Conservation (phyloP, 1,140 invertebrate genomes). For the Trachelipus rathkii region DNA sequence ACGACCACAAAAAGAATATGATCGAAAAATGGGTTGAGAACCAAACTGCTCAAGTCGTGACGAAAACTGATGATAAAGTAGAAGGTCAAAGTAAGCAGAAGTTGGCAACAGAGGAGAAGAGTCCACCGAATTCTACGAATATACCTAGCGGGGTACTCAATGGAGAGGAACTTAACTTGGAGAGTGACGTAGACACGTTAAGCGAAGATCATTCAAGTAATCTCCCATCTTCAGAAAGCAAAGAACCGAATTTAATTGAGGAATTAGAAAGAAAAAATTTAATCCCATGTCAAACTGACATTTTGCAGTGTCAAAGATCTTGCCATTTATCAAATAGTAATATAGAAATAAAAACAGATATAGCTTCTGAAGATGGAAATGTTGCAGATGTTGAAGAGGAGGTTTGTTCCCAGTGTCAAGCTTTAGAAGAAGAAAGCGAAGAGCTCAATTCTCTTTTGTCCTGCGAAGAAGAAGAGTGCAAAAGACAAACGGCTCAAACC, state of each 20-base stretch:
- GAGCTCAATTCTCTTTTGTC: slow-evolving; percentile 43
- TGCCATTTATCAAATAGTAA: neutral
- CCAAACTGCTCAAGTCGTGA: slow-evolving; percentile 54
- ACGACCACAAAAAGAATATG: slow-evolving; percentile 85
- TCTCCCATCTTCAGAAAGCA: slow-evolving; percentile 12
- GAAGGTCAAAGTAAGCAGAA: neutral
- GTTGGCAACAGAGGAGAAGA: neutral
- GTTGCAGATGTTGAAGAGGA: slow-evolving; percentile 41
- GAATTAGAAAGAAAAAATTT: slow-evolving; percentile 44
- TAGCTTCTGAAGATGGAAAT: slow-evolving; percentile 24
- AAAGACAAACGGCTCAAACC: slow-evolving; percentile 27
- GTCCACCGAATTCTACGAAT: neutral
- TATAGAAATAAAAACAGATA: neutral
- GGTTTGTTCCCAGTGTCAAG: slow-evolving; percentile 45
- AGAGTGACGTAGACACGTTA: slow-evolving; percentile 42
- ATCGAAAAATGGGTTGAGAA: slow-evolving; percentile 90
- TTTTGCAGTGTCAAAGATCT: neutral
- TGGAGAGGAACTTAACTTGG: neutral
- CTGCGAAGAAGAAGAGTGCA: slow-evolving; percentile 45
- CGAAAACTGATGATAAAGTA: neutral
- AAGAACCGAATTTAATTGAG: slow-evolving; percentile 42
- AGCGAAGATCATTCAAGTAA: slow-evolving; percentile 42
- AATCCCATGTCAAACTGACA: slow-evolving; percentile 24
- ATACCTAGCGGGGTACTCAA: neutral
- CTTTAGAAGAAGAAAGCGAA: slow-evolving; percentile 43